Base-by-base conservation (phyloP, 2,113 vertebrate genomes). In the Phalacrocorax carbo region DNA sequence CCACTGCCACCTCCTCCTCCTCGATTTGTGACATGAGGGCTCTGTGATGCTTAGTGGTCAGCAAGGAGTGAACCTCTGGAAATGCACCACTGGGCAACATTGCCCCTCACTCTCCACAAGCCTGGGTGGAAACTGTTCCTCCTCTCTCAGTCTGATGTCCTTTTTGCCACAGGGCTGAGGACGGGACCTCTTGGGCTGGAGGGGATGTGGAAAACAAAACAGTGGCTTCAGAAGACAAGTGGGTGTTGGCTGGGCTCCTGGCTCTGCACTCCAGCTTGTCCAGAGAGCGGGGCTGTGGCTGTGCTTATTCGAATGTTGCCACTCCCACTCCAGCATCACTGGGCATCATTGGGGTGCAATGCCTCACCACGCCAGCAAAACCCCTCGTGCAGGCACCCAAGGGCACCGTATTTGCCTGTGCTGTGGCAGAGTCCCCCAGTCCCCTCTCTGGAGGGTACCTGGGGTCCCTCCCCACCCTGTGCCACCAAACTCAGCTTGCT, bases 41-140 rank as follows among this genome's bases (percentile, higher is more conserved):
- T 82, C 88, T 58, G 42, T 29, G 22, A 1, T 12, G 32, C 48
- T 68, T 36, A 19, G 4, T 13, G 36, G 32, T 30, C 54, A 66
- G 44, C 48, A 46, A 58, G 40, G 57, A 65, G 16, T 14, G 42
- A 57, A 30, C 30, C n/a, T 62, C 44, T 69, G 46, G 32, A 64
- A 49, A 75, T 2, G 9, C 11, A 54, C 9, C 0, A 0, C 52
- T 13, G 36, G 19, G 27, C 1, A 0, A 32, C 0, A 1, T 44
- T 20, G 20, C 49, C 27, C 22, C 44, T 85, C 0, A 0, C 5
- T 73, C 18, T 49, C 9, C 40, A 12, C 19, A 46, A 22, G 10
- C 32, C 29, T 30, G 32, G 9, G 17, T 58, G 49, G 42, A 58
- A 71, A 58, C 26, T 11, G 22, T 11, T n/a, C 25, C 26, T 46